A percentile compares a stretch with the other conserved stretches of the same genome.
Conservation (phyloP, 2,888 invertebrate species). For the Baronia brevicornis region DNA sequence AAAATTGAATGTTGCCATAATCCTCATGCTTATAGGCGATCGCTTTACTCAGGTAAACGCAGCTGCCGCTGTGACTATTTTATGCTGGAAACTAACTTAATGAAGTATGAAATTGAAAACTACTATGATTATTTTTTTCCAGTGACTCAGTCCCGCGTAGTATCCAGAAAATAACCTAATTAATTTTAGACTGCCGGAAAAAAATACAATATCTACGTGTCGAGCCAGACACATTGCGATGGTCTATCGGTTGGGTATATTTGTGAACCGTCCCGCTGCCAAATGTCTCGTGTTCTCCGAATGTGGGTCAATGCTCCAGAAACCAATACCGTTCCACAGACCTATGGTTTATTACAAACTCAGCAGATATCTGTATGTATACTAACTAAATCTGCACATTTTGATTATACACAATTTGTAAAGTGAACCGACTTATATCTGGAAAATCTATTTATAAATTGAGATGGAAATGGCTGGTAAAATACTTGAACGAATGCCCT, state of each 20-base stretch:
- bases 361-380: not conserved
- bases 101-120: not conserved
- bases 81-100: too few species aligned
- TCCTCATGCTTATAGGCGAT: too few species aligned
- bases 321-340: constrained; percentile 1
- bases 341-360: not conserved
- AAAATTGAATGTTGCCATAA: too few species aligned
- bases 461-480: too few species aligned
- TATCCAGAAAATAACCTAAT: constrained; percentile 7
- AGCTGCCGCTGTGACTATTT: too few species aligned
- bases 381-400: constrained; percentile 10
- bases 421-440: too few species aligned
- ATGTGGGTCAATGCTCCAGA: constrained; percentile 71
- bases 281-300: constrained; percentile 47
- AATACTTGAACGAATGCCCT: too few species aligned
- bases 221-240: constrained; percentile 15
- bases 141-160: constrained; percentile 3
- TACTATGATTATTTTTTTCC: not conserved
- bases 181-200: constrained; percentile 7
- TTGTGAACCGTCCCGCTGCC: constrained; percentile 53
- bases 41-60: too few species aligned
- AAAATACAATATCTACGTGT: constrained; percentile 10
- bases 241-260: constrained; percentile 36
- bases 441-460: too few species aligned
- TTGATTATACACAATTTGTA: too few species aligned